Evolutionary conservation across 2,888 invertebrate genomes (phyloP).

Genomic region (Argynnis bischoffii): DNA sequence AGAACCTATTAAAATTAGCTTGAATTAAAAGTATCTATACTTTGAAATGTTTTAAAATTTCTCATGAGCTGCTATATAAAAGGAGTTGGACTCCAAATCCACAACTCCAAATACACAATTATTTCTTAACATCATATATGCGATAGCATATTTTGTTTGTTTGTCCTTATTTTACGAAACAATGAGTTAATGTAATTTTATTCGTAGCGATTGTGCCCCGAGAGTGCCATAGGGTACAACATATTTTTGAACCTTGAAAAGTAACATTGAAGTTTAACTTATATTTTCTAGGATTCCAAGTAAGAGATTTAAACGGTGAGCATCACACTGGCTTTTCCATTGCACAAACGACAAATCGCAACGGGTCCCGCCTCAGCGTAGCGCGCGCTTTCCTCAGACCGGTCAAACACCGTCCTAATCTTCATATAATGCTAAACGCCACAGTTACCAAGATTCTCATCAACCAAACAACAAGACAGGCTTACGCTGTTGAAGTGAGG

Average conservation of each 20-base stretch:
- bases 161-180: no score
- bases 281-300: conserved; percentile 82
- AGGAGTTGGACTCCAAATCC: no score
- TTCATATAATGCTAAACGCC: conserved; percentile 92
- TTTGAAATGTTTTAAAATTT: no score
- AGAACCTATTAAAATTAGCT: no score
- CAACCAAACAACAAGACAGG: conserved; percentile 87
- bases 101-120: no score
- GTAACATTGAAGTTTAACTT: no score
- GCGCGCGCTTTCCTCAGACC: conserved; percentile 92
- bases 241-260: no score
- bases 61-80: no score
- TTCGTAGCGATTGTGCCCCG: not conserved
- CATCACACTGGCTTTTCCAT: conserved; percentile 92
- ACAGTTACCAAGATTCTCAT: conserved; percentile 90
- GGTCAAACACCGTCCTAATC: conserved; percentile 87
- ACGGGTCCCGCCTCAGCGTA: conserved; percentile 92
- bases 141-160: no score
- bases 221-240: not conserved
- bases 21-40: no score
- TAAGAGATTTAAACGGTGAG: conserved; percentile 91
- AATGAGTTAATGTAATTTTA: no score
- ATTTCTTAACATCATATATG: no score
- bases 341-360: conserved; percentile 93
- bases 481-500: conserved; percentile 89